Conservation (phyloP, 2,888 invertebrate species). For the Drosophila maculinotata region DNA sequence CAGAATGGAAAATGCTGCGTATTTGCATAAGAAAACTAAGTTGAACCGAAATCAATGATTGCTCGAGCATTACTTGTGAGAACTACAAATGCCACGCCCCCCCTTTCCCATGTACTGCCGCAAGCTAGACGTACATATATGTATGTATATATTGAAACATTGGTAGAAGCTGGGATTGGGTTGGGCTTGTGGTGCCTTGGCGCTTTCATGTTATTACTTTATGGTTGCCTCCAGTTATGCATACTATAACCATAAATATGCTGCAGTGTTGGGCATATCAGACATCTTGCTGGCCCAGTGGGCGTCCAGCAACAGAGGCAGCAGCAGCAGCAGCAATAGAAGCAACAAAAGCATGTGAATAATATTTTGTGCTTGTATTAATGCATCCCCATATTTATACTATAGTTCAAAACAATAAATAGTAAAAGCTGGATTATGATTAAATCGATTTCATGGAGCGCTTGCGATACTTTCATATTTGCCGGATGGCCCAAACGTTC, state of each 20-base stretch:
- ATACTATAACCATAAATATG: constrained; percentile 80
- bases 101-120: constrained; percentile 11
- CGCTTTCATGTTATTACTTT: constrained; percentile 78
- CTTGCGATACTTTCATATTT: constrained; percentile 48
- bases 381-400: constrained; percentile 78
- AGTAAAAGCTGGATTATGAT: constrained; percentile 81
- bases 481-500: constrained; percentile 29
- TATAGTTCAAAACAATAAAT: constrained; percentile 81
- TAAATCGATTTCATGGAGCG: constrained; percentile 78
- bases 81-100: constrained; percentile 69
- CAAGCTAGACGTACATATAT: constrained; percentile 44
- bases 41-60: constrained; percentile 80
- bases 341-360: constrained; percentile 61
- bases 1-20: constrained; percentile 72
- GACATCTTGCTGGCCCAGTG: constrained; percentile 39
- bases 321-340: constrained; percentile 14
- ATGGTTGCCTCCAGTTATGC: constrained; percentile 79
- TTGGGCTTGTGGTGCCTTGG: constrained; percentile 33
- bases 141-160: constrained; percentile 69
- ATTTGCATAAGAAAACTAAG: constrained; percentile 78
- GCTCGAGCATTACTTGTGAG: constrained; percentile 68
- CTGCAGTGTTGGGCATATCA: constrained; percentile 50
- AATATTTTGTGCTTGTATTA: constrained; percentile 79
- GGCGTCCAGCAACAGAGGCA: constrained; percentile 23
- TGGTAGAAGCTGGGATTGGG: constrained; percentile 13